Evolutionary conservation across 2,888 invertebrate genomes (phyloP).

Genomic region (Nephrotoma appendiculata): DNA sequence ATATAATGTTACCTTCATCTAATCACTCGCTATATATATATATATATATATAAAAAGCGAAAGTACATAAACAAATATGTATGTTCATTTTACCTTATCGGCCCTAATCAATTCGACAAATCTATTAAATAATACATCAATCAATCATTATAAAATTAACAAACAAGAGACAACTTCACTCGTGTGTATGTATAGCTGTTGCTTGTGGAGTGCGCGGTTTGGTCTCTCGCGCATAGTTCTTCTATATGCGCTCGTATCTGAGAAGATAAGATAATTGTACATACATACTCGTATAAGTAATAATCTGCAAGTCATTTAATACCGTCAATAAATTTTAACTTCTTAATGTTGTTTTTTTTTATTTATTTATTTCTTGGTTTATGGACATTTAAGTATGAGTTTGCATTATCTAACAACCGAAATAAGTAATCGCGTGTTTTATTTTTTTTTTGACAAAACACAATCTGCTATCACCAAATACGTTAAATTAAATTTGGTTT

Average conservation of each 20-base stretch:
- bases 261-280: background rate
- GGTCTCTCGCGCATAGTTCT: background rate
- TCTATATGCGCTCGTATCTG: background rate
- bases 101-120: background rate
- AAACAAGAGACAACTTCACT: background rate
- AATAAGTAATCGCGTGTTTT: background rate
- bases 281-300: background rate
- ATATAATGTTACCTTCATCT: background rate
- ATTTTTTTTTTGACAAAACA: background rate
- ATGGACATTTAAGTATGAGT: background rate
- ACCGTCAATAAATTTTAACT: background rate
- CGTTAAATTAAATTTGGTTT: background rate
- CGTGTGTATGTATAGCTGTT: background rate
- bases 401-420: background rate
- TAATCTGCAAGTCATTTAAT: background rate
- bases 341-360: background rate
- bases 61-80: background rate
- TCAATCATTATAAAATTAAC: background rate
- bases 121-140: background rate
- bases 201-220: background rate
- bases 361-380: background rate
- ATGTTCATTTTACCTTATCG: background rate
- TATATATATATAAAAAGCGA: background rate
- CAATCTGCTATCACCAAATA: background rate
- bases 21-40: background rate